Percentiles rank a stretch among this genome's conserved stretches.
These are phyloP conservation scores for Steinernema scapterisci DNA, from an alignment of 2,888 invertebrate genomes.

Conservation along the genomic window DNA sequence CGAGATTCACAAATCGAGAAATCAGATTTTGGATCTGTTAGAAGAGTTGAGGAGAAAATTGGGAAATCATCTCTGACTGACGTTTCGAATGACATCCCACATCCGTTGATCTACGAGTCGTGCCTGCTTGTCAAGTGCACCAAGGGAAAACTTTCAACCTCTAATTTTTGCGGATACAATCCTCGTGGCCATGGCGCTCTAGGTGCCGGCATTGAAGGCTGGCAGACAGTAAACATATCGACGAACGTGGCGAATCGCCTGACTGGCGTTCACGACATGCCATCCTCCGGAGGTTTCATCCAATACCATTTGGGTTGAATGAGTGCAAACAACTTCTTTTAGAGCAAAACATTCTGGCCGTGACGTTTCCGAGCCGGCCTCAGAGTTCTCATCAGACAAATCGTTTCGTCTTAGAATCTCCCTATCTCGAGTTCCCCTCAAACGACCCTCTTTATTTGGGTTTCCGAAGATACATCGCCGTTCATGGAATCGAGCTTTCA, in stretches of 20 bases:
- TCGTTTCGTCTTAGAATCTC: conserved; percentile 49
- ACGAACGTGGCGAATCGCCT: conserved; percentile 46
- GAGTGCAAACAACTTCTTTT: not conserved
- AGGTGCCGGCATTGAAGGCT: conserved; percentile 41
- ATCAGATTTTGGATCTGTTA: not conserved
- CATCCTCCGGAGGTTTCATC: conserved; percentile 25
- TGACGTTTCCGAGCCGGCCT: not conserved
- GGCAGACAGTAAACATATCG: conserved; percentile 24
- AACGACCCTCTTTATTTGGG: conserved; percentile 47
- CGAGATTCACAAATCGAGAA: not conserved
- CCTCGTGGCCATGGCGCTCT: conserved; percentile 46
- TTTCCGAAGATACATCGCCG: conserved; percentile 52
- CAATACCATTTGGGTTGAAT: too few species aligned
- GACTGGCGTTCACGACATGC: conserved; percentile 50
- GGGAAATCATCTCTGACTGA: not conserved
- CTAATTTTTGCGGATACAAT: conserved; percentile 48
- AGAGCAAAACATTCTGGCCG: not conserved
- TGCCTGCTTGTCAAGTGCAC: conserved; percentile 46
- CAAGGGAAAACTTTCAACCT: not conserved
- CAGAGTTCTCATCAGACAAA: not conserved
- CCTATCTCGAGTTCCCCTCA: conserved; percentile 48
- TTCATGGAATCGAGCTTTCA: conserved; percentile 47
- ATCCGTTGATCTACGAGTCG: not conserved
- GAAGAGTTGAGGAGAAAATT: not conserved
- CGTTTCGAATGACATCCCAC: not conserved